These are phyloP conservation scores for Chrysodeixis includens DNA, from an alignment of 2,888 invertebrate genomes.

Conservation along the genomic window DNA sequence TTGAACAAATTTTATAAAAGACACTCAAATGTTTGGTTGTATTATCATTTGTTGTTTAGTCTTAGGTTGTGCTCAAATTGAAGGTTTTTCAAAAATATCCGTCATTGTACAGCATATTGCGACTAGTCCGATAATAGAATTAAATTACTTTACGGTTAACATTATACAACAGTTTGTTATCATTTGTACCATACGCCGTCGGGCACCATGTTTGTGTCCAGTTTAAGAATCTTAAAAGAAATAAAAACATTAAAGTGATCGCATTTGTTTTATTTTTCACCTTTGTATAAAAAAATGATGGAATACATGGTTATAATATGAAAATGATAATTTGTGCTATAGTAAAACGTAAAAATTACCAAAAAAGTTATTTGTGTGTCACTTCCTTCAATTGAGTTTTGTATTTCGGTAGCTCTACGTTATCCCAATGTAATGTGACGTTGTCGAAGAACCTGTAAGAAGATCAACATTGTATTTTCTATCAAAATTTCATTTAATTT, in stretches of 20 bases:
- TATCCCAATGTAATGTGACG: slow-evolving; percentile 77
- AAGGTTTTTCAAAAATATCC: slow-evolving; percentile 14
- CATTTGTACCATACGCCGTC: slow-evolving; percentile 16
- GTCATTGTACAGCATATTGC: not conserved
- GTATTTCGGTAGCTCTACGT: slow-evolving; percentile 72
- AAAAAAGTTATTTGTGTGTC: not conserved
- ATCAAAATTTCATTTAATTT: not conserved
- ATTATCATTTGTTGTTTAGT: slow-evolving; percentile 25
- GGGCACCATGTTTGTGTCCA: slow-evolving; percentile 10
- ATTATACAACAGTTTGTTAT: slow-evolving; percentile 26
- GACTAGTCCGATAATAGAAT: slow-evolving; percentile 18
- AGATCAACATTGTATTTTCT: not conserved
- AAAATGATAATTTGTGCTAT: not conserved
- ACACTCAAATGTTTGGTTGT: slow-evolving; percentile 24
- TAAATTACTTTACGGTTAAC: not conserved
- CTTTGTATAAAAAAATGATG: not conserved
- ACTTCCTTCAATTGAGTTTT: slow-evolving; percentile 57
- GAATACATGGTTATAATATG: not conserved
- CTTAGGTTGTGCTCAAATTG: slow-evolving; percentile 22
- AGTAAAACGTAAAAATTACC: not conserved
- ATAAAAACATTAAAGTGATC: slow-evolving; percentile 28
- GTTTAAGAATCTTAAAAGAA: slow-evolving; percentile 31
- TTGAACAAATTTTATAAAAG: not conserved
- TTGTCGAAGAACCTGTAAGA: slow-evolving; percentile 75
- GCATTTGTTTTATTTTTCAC: slow-evolving; percentile 33